phyloP scores from a whole-genome alignment of 2,113 vertebrate species.

The Stegastes partitus region DNA sequence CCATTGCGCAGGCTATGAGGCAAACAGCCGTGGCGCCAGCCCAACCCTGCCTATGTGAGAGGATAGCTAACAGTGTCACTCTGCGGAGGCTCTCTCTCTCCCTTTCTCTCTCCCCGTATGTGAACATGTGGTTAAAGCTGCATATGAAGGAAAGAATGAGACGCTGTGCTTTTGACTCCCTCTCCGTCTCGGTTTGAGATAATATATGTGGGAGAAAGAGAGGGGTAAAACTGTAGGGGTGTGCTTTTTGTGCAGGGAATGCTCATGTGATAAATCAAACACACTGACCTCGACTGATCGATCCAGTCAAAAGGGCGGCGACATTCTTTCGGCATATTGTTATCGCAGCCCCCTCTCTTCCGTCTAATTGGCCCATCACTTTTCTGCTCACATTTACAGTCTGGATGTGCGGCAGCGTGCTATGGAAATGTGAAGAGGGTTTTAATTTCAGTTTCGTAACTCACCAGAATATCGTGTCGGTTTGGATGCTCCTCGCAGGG shows the following conservation, averaged over 20 bases:
- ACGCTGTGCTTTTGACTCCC: conserved; percentile 11
- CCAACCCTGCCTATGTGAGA: conserved; percentile 75
- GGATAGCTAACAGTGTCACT: conserved; percentile 71
- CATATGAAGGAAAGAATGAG: conserved; percentile 43
- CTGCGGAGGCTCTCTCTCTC: conserved; percentile 36
- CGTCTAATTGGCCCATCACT: conserved; percentile 1
- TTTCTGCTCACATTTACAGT: conserved; percentile 14
- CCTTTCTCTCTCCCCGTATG: conserved; percentile 19
- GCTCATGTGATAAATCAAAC: conserved; percentile 28
- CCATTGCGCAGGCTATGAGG: conserved; percentile 79
- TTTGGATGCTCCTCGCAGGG: conserved; percentile 63
- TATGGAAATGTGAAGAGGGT: conserved; percentile 61
- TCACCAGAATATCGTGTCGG: conserved; percentile 69
- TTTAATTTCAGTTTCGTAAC: conserved; percentile 70
- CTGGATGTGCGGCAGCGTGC: conserved; percentile 29
- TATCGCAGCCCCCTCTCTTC: conserved; percentile 17
- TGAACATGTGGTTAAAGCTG: conserved; percentile 62
- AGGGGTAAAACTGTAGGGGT: conserved; percentile 13
- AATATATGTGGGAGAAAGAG: conserved; percentile 18
- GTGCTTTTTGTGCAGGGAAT: conserved; percentile 9
- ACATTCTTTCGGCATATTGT: conserved; percentile 11
- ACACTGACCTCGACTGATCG: conserved; percentile 37
- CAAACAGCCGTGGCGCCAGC: conserved; percentile 78
- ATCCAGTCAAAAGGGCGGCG: conserved; percentile 25
- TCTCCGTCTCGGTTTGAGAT: conserved; percentile 12